Base-by-base conservation (phyloP, 2,797 vertebrate species). In the Tiaroga cobitis region DNA sequence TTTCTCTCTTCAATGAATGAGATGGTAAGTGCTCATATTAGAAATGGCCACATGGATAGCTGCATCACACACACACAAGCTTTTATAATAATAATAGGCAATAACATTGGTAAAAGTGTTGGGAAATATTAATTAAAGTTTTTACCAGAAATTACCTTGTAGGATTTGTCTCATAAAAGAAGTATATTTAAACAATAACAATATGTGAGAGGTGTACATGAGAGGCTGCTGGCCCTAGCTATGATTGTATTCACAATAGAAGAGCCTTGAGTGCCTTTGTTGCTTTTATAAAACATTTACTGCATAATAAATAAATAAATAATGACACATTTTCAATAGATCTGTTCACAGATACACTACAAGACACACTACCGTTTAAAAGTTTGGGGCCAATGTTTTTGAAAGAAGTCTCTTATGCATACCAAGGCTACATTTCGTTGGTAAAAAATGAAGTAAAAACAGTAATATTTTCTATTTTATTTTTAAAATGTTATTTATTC, bases 1-100 rank as follows among this genome's bases (percentile, higher is more conserved):
- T 75, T 80, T 32, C 69, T 43, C n/a, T 86, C 61, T 77, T 76
- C 67, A 65, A 49, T 67, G 54, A 87, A 49, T 41, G 69, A 73
- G 70, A 76, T 82, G 73, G 13, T 61, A 56, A 80, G 80, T 18
- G 76, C 76, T n/a, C 15, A n/a, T 32, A 79, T 79, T 39, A 68
- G 70, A 70, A 85, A 68, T 84, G 74, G 34, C 43, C 54, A 63
- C 24, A 78, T 4, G 26, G 46, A 83, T 67, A 67, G 32, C 43
- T 75, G 43, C n/a, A 68, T 39, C 43, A 16, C 4, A 15, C 5
- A 59, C 21, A 43, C 46, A 49, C 46, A 46, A 8, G 3, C 61
- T 46, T 67, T 34, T 72, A 32, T 56, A 59, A 59, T 56, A 59
- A 59, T 56, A 39, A 37, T 37, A 26, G 11, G 19, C 43, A 79